These are phyloP conservation scores for Thalassarche chlororhynchos DNA, from an alignment of 2,113 vertebrate genomes.

Conservation along the genomic window DNA sequence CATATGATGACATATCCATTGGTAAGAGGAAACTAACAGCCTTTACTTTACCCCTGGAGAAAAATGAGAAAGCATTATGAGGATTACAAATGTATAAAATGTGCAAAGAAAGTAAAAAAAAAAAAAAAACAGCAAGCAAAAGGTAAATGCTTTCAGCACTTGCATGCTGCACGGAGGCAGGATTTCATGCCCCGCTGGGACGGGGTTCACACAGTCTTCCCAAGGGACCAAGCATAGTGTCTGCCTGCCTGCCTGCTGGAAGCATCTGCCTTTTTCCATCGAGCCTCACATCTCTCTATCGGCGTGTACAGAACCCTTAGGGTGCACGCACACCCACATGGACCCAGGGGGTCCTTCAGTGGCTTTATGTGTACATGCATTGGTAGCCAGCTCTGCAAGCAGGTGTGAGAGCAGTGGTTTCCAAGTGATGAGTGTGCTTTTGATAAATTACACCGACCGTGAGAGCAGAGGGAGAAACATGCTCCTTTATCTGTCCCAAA, in stretches of 20 bases:
- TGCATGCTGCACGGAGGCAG: rapidly evolving
- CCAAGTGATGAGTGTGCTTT: rapidly evolving
- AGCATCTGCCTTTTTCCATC: not conserved
- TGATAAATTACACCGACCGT: not conserved
- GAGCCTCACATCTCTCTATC: not conserved
- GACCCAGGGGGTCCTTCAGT: not conserved
- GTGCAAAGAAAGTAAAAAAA: not conserved
- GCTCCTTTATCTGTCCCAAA: not conserved
- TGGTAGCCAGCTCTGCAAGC: not conserved
- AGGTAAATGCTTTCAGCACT: not conserved
- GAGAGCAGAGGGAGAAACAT: not conserved
- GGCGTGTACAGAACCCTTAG: not conserved
- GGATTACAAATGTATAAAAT: not conserved
- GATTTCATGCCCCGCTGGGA: not conserved
- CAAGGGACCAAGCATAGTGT: not conserved
- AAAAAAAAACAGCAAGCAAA: not conserved
- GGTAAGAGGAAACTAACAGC: slow-evolving; percentile 92
- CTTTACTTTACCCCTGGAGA: slow-evolving; percentile 88
- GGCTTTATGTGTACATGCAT: not conserved
- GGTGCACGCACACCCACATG: not conserved
- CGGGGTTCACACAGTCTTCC: rapidly evolving
- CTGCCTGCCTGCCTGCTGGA: not conserved
- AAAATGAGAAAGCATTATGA: not conserved
- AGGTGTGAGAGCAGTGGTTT: not conserved
- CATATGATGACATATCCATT: slow-evolving; percentile 65